These are phyloP conservation scores for Acromyrmex heyeri DNA, from an alignment of 1,140 invertebrate genomes.

Conservation along the genomic window DNA sequence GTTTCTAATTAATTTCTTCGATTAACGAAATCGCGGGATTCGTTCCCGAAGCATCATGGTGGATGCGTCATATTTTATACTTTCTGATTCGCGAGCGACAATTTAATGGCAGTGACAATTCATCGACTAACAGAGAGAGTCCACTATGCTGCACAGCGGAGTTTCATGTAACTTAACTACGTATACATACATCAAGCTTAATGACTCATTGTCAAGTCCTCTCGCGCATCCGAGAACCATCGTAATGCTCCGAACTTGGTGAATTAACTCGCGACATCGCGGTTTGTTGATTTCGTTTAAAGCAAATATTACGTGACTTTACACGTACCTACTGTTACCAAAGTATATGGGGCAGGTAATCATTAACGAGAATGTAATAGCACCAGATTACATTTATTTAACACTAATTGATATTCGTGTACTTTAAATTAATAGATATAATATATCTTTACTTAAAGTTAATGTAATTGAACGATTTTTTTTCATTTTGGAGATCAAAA, in stretches of 20 bases:
- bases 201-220: slow-evolving; percentile 53
- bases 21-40: background rate
- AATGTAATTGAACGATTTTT: too few relatives aligned
- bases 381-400: background rate
- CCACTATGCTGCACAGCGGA: background rate
- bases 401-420: too few relatives aligned
- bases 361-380: background rate
- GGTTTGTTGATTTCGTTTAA: slow-evolving; percentile 28
- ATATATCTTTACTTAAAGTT: too few relatives aligned
- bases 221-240: slow-evolving; percentile 5
- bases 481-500: too few relatives aligned
- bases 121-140: background rate
- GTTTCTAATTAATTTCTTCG: slow-evolving; percentile 21
- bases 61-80: background rate
- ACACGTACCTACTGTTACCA: background rate
- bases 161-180: slow-evolving; percentile 38
- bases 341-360: background rate
- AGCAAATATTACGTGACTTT: slow-evolving; percentile 8
- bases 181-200: slow-evolving; percentile 40
- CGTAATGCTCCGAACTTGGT: slow-evolving; percentile 34
- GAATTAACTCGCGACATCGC: slow-evolving; percentile 11
- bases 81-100: slow-evolving; percentile 15
- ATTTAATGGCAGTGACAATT: slow-evolving; percentile 35
- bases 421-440: too few relatives aligned
- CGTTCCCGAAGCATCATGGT: background rate